Conservation (phyloP, 2,888 invertebrate genomes). For the Sphaerophoria rueppellii region DNA sequence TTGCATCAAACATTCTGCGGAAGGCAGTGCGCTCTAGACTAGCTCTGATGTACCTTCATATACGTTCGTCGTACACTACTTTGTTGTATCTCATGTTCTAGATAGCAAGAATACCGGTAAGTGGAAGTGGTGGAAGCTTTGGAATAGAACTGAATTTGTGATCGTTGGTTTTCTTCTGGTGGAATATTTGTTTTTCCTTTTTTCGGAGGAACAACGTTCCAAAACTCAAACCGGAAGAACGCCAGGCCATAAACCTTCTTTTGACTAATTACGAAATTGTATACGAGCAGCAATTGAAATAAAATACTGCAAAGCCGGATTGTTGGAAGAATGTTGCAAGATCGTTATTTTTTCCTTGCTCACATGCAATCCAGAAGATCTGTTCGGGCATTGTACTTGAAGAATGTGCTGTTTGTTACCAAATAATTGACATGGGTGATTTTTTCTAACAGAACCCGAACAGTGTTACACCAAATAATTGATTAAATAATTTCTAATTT, state of each 20-base stretch:
- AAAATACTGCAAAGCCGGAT: conserved; percentile 9
- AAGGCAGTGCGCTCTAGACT: background rate
- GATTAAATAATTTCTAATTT: no score
- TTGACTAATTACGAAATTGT: conserved; percentile 68
- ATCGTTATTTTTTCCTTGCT: background rate
- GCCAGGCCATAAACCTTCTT: conserved; percentile 70
- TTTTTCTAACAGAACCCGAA: no score
- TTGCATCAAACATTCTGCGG: conserved; percentile 37
- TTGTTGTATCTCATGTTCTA: conserved; percentile 63
- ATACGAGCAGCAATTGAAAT: conserved; percentile 15
- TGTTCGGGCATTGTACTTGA: background rate
- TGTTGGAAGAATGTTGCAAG: conserved; percentile 29
- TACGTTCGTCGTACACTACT: conserved; percentile 11
- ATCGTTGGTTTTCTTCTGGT: conserved; percentile 56
- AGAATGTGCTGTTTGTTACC: background rate
- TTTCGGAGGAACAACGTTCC: conserved; percentile 40
- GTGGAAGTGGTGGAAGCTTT: conserved; percentile 43
- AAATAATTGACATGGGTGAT: background rate
- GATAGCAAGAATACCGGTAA: conserved; percentile 71
- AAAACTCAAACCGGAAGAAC: conserved; percentile 64
- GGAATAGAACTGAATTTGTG: conserved; percentile 13
- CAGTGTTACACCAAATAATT: no score
- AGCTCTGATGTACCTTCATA: background rate
- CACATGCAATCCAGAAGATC: background rate
- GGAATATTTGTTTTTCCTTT: background rate